These are phyloP conservation scores for Tauraco erythrolophus DNA, from an alignment of 2,113 vertebrate genomes.

Conservation along the genomic window DNA sequence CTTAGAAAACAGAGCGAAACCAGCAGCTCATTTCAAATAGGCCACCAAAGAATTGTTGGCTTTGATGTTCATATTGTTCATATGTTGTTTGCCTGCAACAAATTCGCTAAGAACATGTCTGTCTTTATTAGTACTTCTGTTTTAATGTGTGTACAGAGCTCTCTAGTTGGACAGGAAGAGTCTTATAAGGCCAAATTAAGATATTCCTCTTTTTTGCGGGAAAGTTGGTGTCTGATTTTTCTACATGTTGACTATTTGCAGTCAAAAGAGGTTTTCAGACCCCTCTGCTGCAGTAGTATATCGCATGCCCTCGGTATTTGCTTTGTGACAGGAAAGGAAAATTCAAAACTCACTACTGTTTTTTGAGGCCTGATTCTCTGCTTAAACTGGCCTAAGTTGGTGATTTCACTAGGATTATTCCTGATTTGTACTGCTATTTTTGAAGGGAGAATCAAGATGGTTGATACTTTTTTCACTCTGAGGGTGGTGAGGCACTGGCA, in stretches of 20 bases:
- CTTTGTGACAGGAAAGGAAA: neutral
- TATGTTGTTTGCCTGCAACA: neutral
- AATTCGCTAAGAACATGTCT: neutral
- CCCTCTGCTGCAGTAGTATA: neutral
- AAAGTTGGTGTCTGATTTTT: neutral
- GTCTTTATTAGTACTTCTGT: neutral
- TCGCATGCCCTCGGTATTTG: neutral
- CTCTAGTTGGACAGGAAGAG: neutral
- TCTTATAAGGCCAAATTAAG: neutral
- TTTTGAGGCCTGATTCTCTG: neutral
- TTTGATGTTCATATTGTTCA: no score
- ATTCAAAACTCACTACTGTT: neutral
- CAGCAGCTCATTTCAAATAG: neutral
- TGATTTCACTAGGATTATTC: neutral
- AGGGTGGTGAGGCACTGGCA: no score
- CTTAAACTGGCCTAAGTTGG: neutral
- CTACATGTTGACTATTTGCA: neutral
- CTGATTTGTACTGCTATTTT: neutral
- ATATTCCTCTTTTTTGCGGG: neutral
- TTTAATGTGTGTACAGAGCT: neutral
- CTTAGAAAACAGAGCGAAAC: neutral
- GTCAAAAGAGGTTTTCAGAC: neutral
- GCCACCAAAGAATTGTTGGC: neutral
- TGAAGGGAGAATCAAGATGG: neutral
- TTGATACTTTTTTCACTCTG: no score